Evolutionary conservation across 2,113 vertebrate species (phyloP).

Genomic region (Heptranchias perlo): DNA sequence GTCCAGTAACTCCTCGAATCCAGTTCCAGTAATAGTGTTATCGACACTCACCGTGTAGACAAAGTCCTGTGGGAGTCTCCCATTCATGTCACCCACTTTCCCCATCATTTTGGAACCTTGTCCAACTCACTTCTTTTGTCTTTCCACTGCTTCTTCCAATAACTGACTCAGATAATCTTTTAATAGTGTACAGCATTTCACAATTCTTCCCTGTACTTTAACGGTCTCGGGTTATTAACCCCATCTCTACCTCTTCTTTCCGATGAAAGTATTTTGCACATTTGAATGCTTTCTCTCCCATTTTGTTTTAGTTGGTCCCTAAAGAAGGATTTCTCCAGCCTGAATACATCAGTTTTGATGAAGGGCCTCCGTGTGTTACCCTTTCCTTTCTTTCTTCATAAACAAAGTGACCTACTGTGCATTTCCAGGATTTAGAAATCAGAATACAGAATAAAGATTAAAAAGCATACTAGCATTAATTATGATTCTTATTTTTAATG

Average conservation of each 20-base stretch:
- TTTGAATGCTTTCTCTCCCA: not conserved
- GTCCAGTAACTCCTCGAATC: not conserved
- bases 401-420: not conserved
- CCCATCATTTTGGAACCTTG: not conserved
- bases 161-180: not conserved
- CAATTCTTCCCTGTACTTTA: not conserved
- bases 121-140: not conserved
- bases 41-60: not conserved
- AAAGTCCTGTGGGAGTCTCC: not conserved
- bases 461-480: not conserved
- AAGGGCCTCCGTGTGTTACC: not conserved
- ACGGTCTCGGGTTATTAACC: not conserved
- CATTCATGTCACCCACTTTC: not conserved
- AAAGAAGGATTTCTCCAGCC: not conserved
- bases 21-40: not conserved
- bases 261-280: not conserved
- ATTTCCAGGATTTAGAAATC: not conserved
- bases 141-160: not conserved
- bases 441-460: not conserved
- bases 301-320: no score
- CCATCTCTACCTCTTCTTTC: not conserved
- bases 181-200: not conserved
- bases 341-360: not conserved
- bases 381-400: not conserved
- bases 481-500: not conserved